Base-by-base conservation (phyloP, 2,113 vertebrate species). In the Sphyrna mokarran region DNA sequence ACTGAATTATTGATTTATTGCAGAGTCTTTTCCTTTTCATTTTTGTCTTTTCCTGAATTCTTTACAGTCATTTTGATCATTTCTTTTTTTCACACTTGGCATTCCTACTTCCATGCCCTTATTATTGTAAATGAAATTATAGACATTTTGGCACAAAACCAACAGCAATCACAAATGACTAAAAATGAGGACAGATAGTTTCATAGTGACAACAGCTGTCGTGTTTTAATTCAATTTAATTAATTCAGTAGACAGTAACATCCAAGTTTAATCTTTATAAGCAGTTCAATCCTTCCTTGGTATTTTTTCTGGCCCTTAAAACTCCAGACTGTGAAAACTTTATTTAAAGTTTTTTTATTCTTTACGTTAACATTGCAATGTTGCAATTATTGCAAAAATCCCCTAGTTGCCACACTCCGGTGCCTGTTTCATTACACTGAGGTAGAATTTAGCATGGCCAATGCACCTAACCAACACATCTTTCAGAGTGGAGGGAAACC, bases 171-270 rank as follows among this genome's bases (percentile, higher is more conserved):
- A 63, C 54, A 58, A 61, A 90, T 58, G 61, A 58, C 54, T 16
- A 16, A 61, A 63, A 90, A 90, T 90, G 48, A 90, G 87, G 87
- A 90, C n/a, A 58, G 26, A 89, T 61, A 54, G 48, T 13, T 89
- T 89, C 48, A 29, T 89, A 58, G 87, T 18, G 87, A 33, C 48
- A 90, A 90, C 54, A 90, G 54, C 87, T 63, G 87, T 90, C 87
- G 18, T 63, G 87, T 90, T 61, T 90, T 63, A 90, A 90, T 90
- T 54, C 61, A 54, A 54, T 54, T 63, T 61, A 61, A 54, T 54
- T 54, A 54, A 54, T 54, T 90, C 54, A 61, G 87, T 90, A 16
- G 87, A 54, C 54, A 61, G 29, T 61, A 61, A 89, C 3, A 90
- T 63, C 11, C 29, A 90, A 54, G 87, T 33, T n/a, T 63, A 18